Percentiles rank a stretch among this genome's conserved stretches.
Evolutionary conservation across 2,888 invertebrate genomes (phyloP).

Genomic region (Macrophya alboannulata): DNA sequence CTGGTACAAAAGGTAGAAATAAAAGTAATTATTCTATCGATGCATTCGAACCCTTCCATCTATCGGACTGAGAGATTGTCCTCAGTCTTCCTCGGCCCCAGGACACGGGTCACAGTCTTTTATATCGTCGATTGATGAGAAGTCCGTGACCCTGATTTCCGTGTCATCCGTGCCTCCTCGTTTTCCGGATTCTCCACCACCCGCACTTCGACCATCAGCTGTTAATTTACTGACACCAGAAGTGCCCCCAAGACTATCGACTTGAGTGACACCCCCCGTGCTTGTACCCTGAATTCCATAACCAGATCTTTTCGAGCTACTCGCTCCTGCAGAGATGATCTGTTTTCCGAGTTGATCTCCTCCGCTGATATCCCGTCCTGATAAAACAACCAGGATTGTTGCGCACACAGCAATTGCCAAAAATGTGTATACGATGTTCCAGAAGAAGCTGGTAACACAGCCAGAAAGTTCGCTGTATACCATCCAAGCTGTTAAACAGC

Average conservation of each 20-base stretch:
- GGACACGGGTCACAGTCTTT: constrained; percentile 35
- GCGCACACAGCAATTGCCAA: constrained; percentile 60
- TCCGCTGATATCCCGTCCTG: constrained; percentile 12
- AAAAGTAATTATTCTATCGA: background rate
- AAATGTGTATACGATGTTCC: constrained; percentile 60
- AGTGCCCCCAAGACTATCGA: constrained; percentile 23
- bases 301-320: constrained; percentile 7
- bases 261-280: background rate
- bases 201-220: background rate
- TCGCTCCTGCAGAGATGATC: background rate
- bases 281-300: constrained; percentile 29
- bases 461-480: constrained; percentile 61
- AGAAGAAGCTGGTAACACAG: constrained; percentile 61
- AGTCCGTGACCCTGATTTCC: constrained; percentile 37
- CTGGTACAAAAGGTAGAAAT: background rate
- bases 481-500: constrained; percentile 55
- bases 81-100: constrained; percentile 37
- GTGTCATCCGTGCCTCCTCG: background rate
- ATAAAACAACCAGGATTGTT: constrained; percentile 48
- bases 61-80: background rate
- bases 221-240: constrained; percentile 24
- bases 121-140: constrained; percentile 17
- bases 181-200: constrained; percentile 38
- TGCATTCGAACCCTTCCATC: background rate
- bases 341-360: constrained; percentile 16